A percentile compares a stretch with the other conserved stretches of the same genome.
These are phyloP conservation scores for Cydia strobilella DNA, from an alignment of 1,140 invertebrate genomes.

Conservation along the genomic window DNA sequence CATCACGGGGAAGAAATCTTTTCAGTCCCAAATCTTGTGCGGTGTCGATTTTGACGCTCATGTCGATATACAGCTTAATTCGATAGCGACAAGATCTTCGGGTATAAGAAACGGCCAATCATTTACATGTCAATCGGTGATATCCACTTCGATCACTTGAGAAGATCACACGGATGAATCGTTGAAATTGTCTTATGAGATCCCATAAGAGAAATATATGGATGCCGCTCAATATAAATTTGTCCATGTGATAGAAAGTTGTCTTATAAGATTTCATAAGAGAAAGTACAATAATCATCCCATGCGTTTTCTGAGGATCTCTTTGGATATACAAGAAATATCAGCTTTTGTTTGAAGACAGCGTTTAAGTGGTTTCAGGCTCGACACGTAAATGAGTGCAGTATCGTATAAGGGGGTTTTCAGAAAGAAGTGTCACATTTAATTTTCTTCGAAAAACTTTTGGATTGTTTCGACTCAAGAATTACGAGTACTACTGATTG, in stretches of 20 bases:
- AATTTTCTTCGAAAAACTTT: neutral
- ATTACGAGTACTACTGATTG: too few relatives aligned
- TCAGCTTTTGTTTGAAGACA: neutral
- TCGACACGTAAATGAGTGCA: neutral
- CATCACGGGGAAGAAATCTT: neutral
- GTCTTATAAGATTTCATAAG: slow-evolving; percentile 2
- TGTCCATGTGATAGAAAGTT: neutral
- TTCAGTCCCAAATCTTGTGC: neutral
- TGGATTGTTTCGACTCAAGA: too few relatives aligned
- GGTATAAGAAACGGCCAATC: neutral
- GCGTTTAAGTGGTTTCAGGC: neutral
- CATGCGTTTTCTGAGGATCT: too few relatives aligned
- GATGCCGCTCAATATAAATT: neutral
- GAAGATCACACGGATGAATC: neutral
- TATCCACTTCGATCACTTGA: neutral
- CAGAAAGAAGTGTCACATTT: too few relatives aligned
- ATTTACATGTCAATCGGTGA: neutral
- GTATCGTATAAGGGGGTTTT: neutral
- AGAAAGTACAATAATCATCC: neutral
- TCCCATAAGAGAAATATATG: neutral
- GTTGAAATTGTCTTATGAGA: neutral
- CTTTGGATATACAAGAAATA: too few relatives aligned
- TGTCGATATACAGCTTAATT: neutral
- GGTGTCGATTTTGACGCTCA: slow-evolving; percentile 3
- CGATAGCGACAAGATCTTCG: neutral